phyloP scores from a whole-genome alignment of 2,888 invertebrate genomes.

The Hoplodrina ambigua region DNA sequence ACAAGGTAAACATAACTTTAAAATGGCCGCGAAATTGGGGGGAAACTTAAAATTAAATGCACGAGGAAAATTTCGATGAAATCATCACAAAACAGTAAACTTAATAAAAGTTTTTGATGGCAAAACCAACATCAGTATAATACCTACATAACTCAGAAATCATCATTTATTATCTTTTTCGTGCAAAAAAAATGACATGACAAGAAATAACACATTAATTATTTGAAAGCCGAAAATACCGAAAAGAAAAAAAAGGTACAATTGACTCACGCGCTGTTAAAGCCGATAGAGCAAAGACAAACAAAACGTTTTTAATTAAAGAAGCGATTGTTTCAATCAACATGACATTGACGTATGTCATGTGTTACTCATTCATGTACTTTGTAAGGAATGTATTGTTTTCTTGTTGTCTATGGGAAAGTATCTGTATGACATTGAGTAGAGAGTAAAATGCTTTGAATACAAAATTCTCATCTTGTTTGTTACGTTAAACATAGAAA shows the following conservation, averaged over 20 bases:
- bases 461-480: not conserved
- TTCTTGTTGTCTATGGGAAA: conserved; percentile 24
- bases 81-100: not conserved
- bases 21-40: not conserved
- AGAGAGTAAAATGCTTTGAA: not conserved
- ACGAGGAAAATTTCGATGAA: not conserved
- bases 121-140: not conserved
- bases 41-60: not conserved
- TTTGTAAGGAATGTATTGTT: conserved; percentile 22
- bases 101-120: not conserved
- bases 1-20: not conserved
- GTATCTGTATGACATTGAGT: not conserved
- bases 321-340: conserved; percentile 55
- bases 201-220: conserved; percentile 24
- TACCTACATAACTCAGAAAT: not conserved
- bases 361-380: conserved; percentile 31
- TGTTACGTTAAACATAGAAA: not conserved
- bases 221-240: conserved; percentile 24
- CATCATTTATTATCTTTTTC: conserved; percentile 15
- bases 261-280: conserved; percentile 26
- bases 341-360: conserved; percentile 51
- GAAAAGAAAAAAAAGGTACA: conserved; percentile 2
- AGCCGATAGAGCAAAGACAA: conserved; percentile 44
- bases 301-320: conserved; percentile 61
- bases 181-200: conserved; percentile 1